These are phyloP conservation scores for Cantharis flavilabris DNA, from an alignment of 2,888 invertebrate genomes.

Conservation along the genomic window DNA sequence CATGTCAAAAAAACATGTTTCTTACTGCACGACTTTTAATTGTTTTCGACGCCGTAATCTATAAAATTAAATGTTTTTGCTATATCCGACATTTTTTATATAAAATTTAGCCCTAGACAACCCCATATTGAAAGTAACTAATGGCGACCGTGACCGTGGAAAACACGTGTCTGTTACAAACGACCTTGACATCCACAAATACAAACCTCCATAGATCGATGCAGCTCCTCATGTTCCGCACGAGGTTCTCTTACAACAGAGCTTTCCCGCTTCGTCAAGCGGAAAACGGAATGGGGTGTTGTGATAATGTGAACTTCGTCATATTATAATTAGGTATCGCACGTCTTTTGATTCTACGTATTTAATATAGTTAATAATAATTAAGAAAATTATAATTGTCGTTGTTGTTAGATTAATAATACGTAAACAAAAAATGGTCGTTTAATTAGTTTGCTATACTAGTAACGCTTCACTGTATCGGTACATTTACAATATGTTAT, in stretches of 20 bases:
- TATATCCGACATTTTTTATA: not conserved
- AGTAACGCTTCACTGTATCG: too few species aligned
- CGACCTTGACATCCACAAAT: conserved; percentile 34
- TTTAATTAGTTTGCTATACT: not conserved
- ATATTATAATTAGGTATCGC: not conserved
- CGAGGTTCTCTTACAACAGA: conserved; percentile 17
- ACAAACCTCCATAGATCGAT: conserved; percentile 35
- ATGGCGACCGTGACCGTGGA: conserved; percentile 35
- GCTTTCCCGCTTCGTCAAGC: conserved; percentile 12
- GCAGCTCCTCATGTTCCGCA: conserved; percentile 31
- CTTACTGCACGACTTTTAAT: not conserved
- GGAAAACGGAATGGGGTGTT: conserved; percentile 2
- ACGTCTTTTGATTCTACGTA: not conserved
- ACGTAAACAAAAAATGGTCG: too few species aligned
- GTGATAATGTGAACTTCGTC: not conserved
- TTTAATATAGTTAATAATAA: not conserved
- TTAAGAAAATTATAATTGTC: not conserved
- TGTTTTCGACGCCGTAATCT: not conserved
- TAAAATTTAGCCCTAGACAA: not conserved
- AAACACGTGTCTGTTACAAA: conserved; percentile 37
- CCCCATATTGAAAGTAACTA: not conserved
- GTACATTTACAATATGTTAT: not conserved
- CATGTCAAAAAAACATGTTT: not conserved
- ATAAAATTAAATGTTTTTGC: not conserved
- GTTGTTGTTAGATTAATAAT: not conserved